Evolutionary conservation across 2,797 vertebrate species (phyloP).

Genomic region (Scleropages formosus): DNA sequence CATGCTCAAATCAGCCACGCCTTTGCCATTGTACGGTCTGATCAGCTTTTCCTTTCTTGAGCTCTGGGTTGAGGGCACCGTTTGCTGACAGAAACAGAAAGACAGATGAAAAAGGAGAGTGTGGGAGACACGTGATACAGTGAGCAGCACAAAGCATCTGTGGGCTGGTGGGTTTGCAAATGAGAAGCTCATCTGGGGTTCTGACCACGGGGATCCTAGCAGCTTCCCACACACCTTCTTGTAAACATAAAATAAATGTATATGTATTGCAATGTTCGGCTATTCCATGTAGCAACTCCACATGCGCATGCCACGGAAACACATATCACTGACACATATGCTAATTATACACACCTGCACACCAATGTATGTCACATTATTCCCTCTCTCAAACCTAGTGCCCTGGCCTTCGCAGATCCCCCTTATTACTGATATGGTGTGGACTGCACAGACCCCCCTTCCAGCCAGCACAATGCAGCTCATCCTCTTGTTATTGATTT

Average conservation of each 20-base stretch:
- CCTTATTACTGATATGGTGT: slow-evolving; percentile 32
- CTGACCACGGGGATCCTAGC: slow-evolving; percentile 48
- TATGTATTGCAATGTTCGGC: neutral
- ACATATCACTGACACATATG: slow-evolving; percentile 47
- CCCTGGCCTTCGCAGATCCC: neutral
- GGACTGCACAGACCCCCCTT: slow-evolving; percentile 62
- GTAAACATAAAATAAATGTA: neutral
- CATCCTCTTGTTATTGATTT: slow-evolving; percentile 63
- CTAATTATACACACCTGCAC: slow-evolving; percentile 37
- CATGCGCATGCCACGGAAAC: slow-evolving; percentile 51
- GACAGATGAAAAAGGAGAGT: slow-evolving; percentile 37
- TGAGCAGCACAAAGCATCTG: slow-evolving; percentile 37
- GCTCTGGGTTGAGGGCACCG: neutral
- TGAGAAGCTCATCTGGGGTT: slow-evolving; percentile 61
- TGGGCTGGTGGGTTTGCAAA: slow-evolving; percentile 51
- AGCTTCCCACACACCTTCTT: slow-evolving; percentile 37
- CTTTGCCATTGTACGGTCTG: neutral
- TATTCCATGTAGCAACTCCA: neutral
- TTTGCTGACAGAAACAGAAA: slow-evolving; percentile 14
- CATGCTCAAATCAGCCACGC: neutral
- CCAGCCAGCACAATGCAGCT: slow-evolving; percentile 53
- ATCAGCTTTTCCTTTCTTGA: neutral
- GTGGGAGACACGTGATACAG: slow-evolving; percentile 57
- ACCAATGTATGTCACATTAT: no score
- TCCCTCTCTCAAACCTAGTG: neutral